Percentiles rank a stretch among this genome's conserved stretches.
Conservation (phyloP, 1,140 invertebrate genomes). For the Atta texana region DNA sequence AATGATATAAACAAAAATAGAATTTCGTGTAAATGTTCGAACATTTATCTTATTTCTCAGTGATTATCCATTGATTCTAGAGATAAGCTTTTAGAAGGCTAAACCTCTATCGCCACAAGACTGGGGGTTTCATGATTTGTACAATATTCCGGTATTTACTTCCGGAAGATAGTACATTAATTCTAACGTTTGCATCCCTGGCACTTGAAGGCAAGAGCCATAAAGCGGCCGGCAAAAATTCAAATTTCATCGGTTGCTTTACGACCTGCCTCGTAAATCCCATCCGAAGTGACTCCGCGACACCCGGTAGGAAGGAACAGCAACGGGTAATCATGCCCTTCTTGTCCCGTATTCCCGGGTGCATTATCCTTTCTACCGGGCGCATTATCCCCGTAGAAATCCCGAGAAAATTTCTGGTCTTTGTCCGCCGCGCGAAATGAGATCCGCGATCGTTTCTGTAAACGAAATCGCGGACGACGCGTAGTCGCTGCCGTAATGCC, state of each 20-base stretch:
- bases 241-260: constrained; percentile 58
- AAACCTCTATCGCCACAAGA: background rate
- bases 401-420: constrained; percentile 45
- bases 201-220: background rate
- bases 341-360: constrained; percentile 49
- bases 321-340: constrained; percentile 57
- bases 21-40: too few relatives aligned
- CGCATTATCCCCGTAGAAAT: constrained; percentile 60
- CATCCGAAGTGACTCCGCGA: constrained; percentile 49
- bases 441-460: constrained; percentile 57
- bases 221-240: constrained; percentile 50
- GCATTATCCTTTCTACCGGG: constrained; percentile 56
- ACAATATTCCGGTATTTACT: constrained; percentile 27
- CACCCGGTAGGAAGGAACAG: constrained; percentile 55
- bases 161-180: constrained; percentile 36
- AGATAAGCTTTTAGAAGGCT: background rate
- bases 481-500: constrained; percentile 3
- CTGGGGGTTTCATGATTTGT: background rate
- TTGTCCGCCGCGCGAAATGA: constrained; percentile 49
- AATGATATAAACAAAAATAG: too few relatives aligned
- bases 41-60: too few relatives aligned
- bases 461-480: constrained; percentile 50
- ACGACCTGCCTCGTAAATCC: constrained; percentile 58
- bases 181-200: constrained; percentile 19
- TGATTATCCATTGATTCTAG: too few relatives aligned